Evolutionary conservation across 2,113 vertebrate species (phyloP), one percentile per base, ranked within the genome.

Genomic region (Merops nubicus): DNA sequence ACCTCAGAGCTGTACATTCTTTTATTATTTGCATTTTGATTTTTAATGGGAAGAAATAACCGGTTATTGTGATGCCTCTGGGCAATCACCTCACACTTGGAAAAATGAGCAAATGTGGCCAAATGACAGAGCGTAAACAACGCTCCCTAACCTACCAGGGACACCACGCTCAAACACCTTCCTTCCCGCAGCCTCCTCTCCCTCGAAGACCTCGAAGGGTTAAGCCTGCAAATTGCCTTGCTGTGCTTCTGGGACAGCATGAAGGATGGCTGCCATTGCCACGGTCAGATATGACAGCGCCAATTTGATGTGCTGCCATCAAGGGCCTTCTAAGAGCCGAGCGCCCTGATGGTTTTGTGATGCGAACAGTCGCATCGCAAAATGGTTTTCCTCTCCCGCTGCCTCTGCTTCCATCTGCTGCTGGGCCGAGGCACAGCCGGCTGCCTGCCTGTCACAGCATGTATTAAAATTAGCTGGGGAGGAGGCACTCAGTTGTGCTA

Each of bases 381-480:
- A 99, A 99, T 99, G 99, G 97, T 98, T 99, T 98, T 99, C 98
- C 98, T 98, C 99, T 99, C 98, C 99, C 97, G 98, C 98, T 98
- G 99, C 99, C 98, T 99, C 98, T 98, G 98, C 98, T 98, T 99
- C 99, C 99, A 99, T 99, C 99, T 99, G 99, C 99, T 99, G 99
- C 99, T 99, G 99, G 99, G 99, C 99, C 98, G 94, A 96, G 98
- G 98, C 98, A 98, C 99, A 98, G 98, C 98, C 99, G 98, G 98
- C 98, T 98, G 99, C 99, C 99, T 99, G 99, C 99, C 99, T 99
- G 99, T 99, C 99, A 99, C 99, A 99, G 99, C 99, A 98, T 99
- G 99, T 97, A 98, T 99, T 98, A 98, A 99, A 99, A 99, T 99
- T 99, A 99, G 99, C 99, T 99, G 98, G 99, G 99, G 99, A 99